Evolutionary conservation across 2,888 invertebrate species (phyloP).

Genomic region (Anthrax anthrax): DNA sequence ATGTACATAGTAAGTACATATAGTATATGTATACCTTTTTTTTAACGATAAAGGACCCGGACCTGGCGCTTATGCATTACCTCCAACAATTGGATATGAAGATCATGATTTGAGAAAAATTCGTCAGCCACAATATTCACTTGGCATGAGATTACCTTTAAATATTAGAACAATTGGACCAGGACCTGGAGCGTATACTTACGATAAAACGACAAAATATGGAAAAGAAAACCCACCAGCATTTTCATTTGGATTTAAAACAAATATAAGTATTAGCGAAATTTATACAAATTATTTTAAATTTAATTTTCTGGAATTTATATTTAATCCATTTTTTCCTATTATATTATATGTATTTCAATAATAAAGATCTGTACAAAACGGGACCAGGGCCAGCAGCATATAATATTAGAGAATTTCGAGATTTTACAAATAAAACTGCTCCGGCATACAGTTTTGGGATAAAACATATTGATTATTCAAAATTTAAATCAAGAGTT

Average conservation of each 20-base stretch:
- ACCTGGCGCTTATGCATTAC: slow-evolving; percentile 43
- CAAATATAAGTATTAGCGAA: too few species aligned
- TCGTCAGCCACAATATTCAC: slow-evolving; percentile 35
- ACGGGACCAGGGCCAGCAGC: slow-evolving; percentile 29
- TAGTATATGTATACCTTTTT: too few species aligned
- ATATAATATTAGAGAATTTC: slow-evolving; percentile 21
- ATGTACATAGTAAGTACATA: too few species aligned
- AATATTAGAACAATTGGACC: slow-evolving; percentile 18
- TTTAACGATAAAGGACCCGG: too few species aligned
- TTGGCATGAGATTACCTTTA: slow-evolving; percentile 18
- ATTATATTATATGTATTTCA: too few species aligned
- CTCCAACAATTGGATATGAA: slow-evolving; percentile 40
- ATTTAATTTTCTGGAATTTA: too few species aligned
- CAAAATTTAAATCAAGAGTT: slow-evolving; percentile 13
- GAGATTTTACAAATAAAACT: slow-evolving; percentile 12
- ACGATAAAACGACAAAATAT: slow-evolving; percentile 24
- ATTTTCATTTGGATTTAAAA: slow-evolving; percentile 24
- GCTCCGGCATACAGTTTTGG: slow-evolving; percentile 41
- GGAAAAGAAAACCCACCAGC: slow-evolving; percentile 24
- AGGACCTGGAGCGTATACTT: slow-evolving; percentile 26
- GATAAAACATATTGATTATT: background rate
- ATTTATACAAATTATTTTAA: too few species aligned
- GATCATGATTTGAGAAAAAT: slow-evolving; percentile 41
- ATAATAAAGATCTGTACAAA: background rate
- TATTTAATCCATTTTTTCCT: too few species aligned